Evolutionary conservation across 2,888 invertebrate species (phyloP), one percentile per base, ranked within the genome.

Genomic region (Alloplasta piceator): DNA sequence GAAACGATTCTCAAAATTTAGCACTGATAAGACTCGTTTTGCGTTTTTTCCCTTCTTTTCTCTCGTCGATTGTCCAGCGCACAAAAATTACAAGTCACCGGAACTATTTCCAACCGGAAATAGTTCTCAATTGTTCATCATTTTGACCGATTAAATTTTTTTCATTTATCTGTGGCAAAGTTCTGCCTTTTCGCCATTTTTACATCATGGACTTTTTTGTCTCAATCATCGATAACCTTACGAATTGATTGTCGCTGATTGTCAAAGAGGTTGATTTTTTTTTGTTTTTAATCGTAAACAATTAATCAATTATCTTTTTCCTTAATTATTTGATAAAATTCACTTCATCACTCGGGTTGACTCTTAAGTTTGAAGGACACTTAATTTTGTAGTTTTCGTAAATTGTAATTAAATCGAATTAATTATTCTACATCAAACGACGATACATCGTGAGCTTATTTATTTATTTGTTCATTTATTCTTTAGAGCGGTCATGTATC

Each of bases 361-460:
- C 74, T 73, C 85, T 85, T 85, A 85, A 90, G 90, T 88, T 87
- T 91, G 92, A 92, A 92, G 91, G 91, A 91, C 92, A 92, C 92
- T 92, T 92, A 90, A 90, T 89, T 90, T 90, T 87, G 87, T 90
- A 89, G 82, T 86, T 83, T 87, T 87, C 83, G 85, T 85, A 84
- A 83, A 84, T 83, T 83, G 86, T 83, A 72, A 87, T 87, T 3
- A 85, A 52, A 64, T 80, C 52, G 41, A 26, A 26, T 2, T 26
- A 26, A 26, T 26, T 26, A 26, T 26, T 26, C 26, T 26, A 26
- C 26, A 26, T 78, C 82, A 71, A 76, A 76, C 78, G 68, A 83
- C 82, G 80, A 26, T 67, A 60, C 79, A 83, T 16, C 66, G 64
- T 79, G 50, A 48, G 58, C 60, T 61, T 67, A 60, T 77, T 39